Evolutionary conservation across 2,888 invertebrate species (phyloP), one percentile per base, ranked within the genome.

Genomic region (Leptinotarsa tumamoca): DNA sequence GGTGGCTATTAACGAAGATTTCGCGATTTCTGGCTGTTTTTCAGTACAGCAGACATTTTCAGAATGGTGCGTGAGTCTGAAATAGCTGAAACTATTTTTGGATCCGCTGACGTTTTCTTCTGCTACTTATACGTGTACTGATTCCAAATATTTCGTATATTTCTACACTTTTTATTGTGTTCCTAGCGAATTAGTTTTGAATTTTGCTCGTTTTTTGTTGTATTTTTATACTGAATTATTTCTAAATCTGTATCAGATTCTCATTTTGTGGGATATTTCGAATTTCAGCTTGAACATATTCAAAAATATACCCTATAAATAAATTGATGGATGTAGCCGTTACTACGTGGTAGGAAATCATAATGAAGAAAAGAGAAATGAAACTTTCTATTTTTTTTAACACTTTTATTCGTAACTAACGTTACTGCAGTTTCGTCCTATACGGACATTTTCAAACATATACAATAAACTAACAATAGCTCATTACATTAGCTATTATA

Each of bases 11-110:
- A 67, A 54, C 49, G 63, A 23, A 67, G 68, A 74, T 79, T 80
- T 80, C 79, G 80, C 82, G 82, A 81, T 79, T 79, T 78, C 73
- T 75, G 73, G 75, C 72, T 67, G 75, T 74, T 79, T 80, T 80
- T 79, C 79, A 77, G 79, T 71, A 58, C 77, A 73, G 78, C 80
- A 78, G 80, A 83, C 82, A 80, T 82, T 82, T 82, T 80, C 80
- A 82, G 82, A 82, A 80, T 79, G 81, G 80, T 80, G 80, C 80
- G 79, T 80, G 79, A 80, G 81, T 82, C 80, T 63, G 81, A 84
- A 84, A 84, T 84, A 84, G 84, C 84, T 81, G 78, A 68, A 77
- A 79, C 80, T 83, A 83, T 83, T 83, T 83, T 78, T 74, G 80
- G 80, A 79, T 68, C 51, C 69, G 74, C 74, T 79, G 81, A 80